phyloP scores from a whole-genome alignment of 2,797 vertebrate genomes.

The Liparis tanakae region DNA sequence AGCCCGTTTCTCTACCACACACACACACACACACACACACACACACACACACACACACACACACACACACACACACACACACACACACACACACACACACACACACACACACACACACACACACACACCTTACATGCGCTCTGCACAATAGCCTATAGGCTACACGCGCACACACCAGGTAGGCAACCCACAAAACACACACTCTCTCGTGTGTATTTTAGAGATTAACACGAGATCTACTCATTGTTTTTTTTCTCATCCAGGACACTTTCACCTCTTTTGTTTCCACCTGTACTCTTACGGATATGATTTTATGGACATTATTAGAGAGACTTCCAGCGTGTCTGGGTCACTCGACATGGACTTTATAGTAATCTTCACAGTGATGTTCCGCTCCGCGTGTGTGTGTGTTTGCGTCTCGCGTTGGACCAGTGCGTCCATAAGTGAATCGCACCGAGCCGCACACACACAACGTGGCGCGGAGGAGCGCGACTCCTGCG shows the following conservation, averaged over 20 bases:
- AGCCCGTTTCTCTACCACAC: background rate
- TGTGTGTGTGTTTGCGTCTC: background rate
- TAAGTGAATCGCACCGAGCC: slow-evolving; percentile 5
- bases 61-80: no score
- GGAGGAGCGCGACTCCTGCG: background rate
- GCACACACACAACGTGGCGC: background rate
- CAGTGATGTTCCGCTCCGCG: background rate
- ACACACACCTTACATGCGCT: slow-evolving; percentile 19
- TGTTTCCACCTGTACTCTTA: accelerated
- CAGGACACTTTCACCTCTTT: background rate
- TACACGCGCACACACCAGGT: slow-evolving; percentile 10
- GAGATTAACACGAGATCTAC: background rate
- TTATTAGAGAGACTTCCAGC: background rate
- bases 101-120: no score
- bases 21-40: no score
- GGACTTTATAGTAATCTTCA: slow-evolving; percentile 21
- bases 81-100: no score
- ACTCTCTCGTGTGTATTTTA: background rate
- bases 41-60: no score
- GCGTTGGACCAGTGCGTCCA: background rate
- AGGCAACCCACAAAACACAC: slow-evolving; percentile 5
- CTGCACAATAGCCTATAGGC: slow-evolving; percentile 29
- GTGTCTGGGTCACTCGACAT: background rate
- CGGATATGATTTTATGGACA: background rate
- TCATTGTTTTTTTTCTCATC: background rate